Evolutionary conservation across 2,113 vertebrate genomes (phyloP).

Genomic region (Podarcis muralis): DNA sequence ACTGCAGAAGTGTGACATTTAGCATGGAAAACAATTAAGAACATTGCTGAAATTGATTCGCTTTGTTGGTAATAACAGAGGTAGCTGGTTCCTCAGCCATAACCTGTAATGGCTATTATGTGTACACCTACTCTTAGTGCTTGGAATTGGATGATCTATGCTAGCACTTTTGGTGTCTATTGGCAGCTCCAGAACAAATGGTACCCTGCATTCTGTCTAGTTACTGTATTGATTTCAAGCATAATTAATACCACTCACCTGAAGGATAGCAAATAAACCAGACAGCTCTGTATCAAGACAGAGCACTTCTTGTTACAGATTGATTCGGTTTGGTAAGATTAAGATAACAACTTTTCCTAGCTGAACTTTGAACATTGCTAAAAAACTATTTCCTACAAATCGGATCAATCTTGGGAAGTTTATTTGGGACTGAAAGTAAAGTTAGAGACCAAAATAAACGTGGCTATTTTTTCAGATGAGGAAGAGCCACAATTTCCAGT

Average conservation of each 20-base stretch:
- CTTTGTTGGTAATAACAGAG: background rate
- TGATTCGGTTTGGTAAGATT: conserved; percentile 10
- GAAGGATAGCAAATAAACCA: conserved; percentile 18
- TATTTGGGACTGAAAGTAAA: background rate
- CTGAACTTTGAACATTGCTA: background rate
- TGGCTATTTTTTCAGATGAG: background rate
- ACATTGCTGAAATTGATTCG: background rate
- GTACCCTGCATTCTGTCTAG: conserved; percentile 15
- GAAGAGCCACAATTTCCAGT: background rate
- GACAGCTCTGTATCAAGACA: background rate
- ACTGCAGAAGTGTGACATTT: conserved; percentile 2
- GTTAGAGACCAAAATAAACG: background rate
- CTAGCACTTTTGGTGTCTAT: conserved; percentile 16
- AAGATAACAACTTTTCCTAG: background rate
- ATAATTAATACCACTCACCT: conserved; percentile 40
- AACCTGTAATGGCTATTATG: conserved; percentile 15
- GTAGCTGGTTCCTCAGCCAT: background rate
- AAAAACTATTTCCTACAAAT: background rate
- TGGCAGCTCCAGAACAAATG: conserved; percentile 31
- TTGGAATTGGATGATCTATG: conserved; percentile 10
- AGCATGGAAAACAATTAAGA: background rate
- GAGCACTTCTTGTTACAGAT: conserved; percentile 17
- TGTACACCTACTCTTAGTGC: background rate
- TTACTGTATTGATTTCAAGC: conserved; percentile 36
- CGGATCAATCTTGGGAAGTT: background rate